A percentile compares a stretch with the other conserved stretches of the same genome.
Conservation (phyloP, 2,888 invertebrate genomes). For the Rambutsinella grinnellia region DNA sequence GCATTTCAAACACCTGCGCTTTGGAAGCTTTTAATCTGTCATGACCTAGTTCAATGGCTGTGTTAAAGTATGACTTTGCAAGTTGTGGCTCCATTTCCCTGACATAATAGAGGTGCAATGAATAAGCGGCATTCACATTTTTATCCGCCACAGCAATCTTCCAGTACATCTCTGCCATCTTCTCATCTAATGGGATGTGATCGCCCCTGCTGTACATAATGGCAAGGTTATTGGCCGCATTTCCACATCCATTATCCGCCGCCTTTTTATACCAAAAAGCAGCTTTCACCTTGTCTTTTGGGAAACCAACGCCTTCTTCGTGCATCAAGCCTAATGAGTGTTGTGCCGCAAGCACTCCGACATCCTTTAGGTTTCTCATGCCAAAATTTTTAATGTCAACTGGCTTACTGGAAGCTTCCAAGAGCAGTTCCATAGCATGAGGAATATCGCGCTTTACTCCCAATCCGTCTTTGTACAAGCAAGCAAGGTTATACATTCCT, state of each 20-base stretch:
- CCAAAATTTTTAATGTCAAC: not conserved
- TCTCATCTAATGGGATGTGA: not conserved
- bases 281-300: not conserved
- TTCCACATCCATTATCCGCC: constrained; percentile 5
- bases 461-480: constrained; percentile 17
- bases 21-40: not conserved
- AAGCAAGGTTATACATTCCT: constrained; percentile 46
- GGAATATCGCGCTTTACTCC: constrained; percentile 20
- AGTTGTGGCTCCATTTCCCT: too few species aligned
- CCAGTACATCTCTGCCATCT: constrained; percentile 26
- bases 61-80: not conserved
- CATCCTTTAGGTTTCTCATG: not conserved
- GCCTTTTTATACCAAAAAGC: constrained; percentile 40
- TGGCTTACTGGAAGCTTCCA: constrained; percentile 1
- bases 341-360: constrained; percentile 29
- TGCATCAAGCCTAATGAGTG: constrained; percentile 22
- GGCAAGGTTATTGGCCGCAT: constrained; percentile 22
- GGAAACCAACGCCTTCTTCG: not conserved
- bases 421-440: not conserved
- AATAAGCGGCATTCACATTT: not conserved
- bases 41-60: not conserved
- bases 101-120: not conserved
- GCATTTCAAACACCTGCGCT: not conserved
- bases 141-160: constrained; percentile 7
- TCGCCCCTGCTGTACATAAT: constrained; percentile 13